Base-by-base conservation (phyloP, 2,888 invertebrate genomes). In the Cheilosia grossa region DNA sequence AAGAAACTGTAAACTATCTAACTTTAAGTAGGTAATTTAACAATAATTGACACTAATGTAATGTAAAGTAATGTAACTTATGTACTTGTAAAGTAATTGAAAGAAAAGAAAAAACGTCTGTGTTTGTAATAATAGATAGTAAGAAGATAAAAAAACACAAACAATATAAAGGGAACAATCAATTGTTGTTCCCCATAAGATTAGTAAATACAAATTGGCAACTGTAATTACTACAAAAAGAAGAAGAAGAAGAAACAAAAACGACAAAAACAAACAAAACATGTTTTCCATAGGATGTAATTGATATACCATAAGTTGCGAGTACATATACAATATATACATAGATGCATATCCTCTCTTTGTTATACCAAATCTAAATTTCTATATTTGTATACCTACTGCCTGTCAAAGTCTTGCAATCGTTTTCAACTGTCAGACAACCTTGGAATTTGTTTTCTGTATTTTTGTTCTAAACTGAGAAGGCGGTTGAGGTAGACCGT, bases 211-310 rank as follows among this genome's bases (percentile, higher is more conserved):
- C 54, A 53, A 67, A 51, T 10, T n/a, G 47, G 13, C 63, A 63
- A 63, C 19, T 78, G 56, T 74, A 79, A 72, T 66, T 49, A 17
- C 27, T 53, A 69, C 19, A 30, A 53, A 27, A 64, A 63, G n/a
- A n/a, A 1, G 21, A 21, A 1, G 2, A 21, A 21, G 21, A 21
- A 21, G 21, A 10, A 54, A 72, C 7, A n/a, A 15, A 44, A 44
- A 44, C 10, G 9, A n/a, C n/a, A 54, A 4, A 17, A 61, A 42
- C 9, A 61, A 73, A 69, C 79, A 80, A 83, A 83, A 83, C 44
- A 74, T 64, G 83, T 83, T 83, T 83, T 83, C 83, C 83, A 83
- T 83, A 75, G 80, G 64, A 74, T 70, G 47, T 75, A 13, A 51
- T 74, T 49, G 15, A 51, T 74, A 58, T 51, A 59, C 37, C 17